Base-by-base conservation (phyloP, 2,888 invertebrate species). In the Metacarcinus magister region DNA sequence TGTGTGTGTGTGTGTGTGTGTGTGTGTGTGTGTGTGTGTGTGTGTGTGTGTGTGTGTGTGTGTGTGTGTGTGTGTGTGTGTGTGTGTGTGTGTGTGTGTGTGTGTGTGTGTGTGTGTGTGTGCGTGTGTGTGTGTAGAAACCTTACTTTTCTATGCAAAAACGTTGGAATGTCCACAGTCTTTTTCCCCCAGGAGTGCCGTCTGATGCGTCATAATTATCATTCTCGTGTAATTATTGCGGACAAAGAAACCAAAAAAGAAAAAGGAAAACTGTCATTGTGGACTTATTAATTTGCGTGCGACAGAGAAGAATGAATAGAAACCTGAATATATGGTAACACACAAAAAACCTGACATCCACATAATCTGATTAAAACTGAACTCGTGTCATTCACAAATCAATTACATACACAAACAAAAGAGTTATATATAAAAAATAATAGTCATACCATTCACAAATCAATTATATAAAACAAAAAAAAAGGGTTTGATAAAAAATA, bases 41-140 rank as follows among this genome's bases (percentile, higher is more conserved):
- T 2, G 23, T 23, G 48, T 48, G 48, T 3, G 48, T 48, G 48
- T 48, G 48, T 48, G 46, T 46, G 46, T 46, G 46, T 19, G 60
- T 19, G 46, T 46, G 46, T 46, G 46, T 46, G 46, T 46, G 46
- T 46, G 46, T 46, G 46, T 46, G 46, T 19, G 60, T 19, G 60
- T 19, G 60, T 19, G 60, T 19, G 60, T 19, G 60, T 19, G 60
- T 19, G 60, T 19, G 60, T 19, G 60, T 19, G 60, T 19, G 60
- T 60, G 60, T 60, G 60, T 60, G 60, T 60, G 60, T 60, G 60
- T 60, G 60, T 60, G 60, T 60, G 60, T 60, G 60, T 60, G 60
- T 19, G 60, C 23, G 60, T 19, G 60, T 19, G 60, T 60, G 60
- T 60, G 60, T 23, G 23, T 23, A 23, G 23, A 60, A 60, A 23